Percentiles rank a stretch among this genome's conserved stretches.
These are phyloP conservation scores for Babyrousa celebensis DNA, from an alignment of 2,797 vertebrate genomes.

Conservation along the genomic window DNA sequence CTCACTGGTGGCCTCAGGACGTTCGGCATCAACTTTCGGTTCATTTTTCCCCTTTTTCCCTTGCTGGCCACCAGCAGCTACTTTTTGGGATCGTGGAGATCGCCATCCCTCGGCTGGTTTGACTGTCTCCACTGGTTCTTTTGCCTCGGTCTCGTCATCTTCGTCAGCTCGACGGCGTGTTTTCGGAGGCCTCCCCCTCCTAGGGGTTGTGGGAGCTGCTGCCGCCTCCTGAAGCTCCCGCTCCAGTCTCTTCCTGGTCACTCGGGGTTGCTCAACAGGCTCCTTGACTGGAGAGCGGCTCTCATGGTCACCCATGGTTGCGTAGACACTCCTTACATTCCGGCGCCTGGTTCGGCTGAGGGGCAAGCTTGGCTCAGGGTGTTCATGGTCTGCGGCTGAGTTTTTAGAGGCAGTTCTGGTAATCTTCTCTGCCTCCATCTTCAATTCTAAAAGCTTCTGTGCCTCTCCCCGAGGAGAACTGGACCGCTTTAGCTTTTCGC, in stretches of 20 bases:
- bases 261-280: slow-evolving; percentile 93
- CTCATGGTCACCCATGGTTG: slow-evolving; percentile 95
- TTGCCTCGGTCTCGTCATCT: slow-evolving; percentile 93
- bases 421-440: slow-evolving; percentile 91
- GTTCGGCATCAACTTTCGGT: slow-evolving; percentile 89
- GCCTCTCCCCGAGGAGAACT: slow-evolving; percentile 95
- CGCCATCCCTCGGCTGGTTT: slow-evolving; percentile 96
- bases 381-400: slow-evolving; percentile 94
- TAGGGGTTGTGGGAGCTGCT: slow-evolving; percentile 92
- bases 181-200: slow-evolving; percentile 97
- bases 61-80: slow-evolving; percentile 89
- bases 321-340: slow-evolving; percentile 98
- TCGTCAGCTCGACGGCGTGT: slow-evolving; percentile 94
- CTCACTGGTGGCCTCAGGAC: slow-evolving; percentile 89
- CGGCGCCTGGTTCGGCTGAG: slow-evolving; percentile 96
- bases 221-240: slow-evolving; percentile 94
- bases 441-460: slow-evolving; percentile 92
- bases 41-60: slow-evolving; percentile 95
- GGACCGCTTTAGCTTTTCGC: slow-evolving; percentile 97
- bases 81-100: slow-evolving; percentile 96
- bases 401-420: slow-evolving; percentile 94
- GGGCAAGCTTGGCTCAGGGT: slow-evolving; percentile 94
- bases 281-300: slow-evolving; percentile 94
- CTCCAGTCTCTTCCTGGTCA: slow-evolving; percentile 96
- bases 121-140: slow-evolving; percentile 92